phyloP scores from a whole-genome alignment of 2,888 invertebrate species.

The Gymnoscelis rufifasciata region DNA sequence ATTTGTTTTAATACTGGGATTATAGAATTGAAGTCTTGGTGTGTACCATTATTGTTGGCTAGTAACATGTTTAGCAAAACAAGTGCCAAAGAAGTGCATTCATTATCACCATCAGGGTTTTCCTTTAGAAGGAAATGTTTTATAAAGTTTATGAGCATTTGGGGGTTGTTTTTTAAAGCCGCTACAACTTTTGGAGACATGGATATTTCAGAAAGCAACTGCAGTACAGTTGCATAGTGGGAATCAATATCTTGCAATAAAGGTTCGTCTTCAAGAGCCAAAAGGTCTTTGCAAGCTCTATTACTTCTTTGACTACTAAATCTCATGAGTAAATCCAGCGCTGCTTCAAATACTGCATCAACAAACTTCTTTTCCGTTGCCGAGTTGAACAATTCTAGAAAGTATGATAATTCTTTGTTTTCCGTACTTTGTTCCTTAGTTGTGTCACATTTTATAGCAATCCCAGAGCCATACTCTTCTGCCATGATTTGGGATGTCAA shows the following conservation, averaged over 20 bases:
- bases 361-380: constrained; percentile 39
- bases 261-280: constrained; percentile 57
- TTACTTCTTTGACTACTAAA: constrained; percentile 40
- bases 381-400: constrained; percentile 50
- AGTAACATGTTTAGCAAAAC: constrained; percentile 64
- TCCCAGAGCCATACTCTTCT: constrained; percentile 61
- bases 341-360: constrained; percentile 48
- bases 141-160: constrained; percentile 67
- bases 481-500: constrained; percentile 32
- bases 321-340: constrained; percentile 49
- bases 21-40: constrained; percentile 14
- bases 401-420: constrained; percentile 47
- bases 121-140: constrained; percentile 58
- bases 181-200: constrained; percentile 61
- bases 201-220: constrained; percentile 72
- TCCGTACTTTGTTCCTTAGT: constrained; percentile 31
- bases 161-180: constrained; percentile 62
- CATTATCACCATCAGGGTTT: constrained; percentile 43
- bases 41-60: constrained; percentile 43
- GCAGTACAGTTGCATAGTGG: constrained; percentile 67
- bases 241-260: constrained; percentile 48
- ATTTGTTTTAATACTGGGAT: constrained; percentile 39
- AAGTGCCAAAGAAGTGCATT: constrained; percentile 63
- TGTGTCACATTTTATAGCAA: constrained; percentile 50
- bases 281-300: constrained; percentile 43